These are phyloP conservation scores for Heliconius hewitsoni DNA, from an alignment of 1,140 invertebrate genomes.

Conservation along the genomic window DNA sequence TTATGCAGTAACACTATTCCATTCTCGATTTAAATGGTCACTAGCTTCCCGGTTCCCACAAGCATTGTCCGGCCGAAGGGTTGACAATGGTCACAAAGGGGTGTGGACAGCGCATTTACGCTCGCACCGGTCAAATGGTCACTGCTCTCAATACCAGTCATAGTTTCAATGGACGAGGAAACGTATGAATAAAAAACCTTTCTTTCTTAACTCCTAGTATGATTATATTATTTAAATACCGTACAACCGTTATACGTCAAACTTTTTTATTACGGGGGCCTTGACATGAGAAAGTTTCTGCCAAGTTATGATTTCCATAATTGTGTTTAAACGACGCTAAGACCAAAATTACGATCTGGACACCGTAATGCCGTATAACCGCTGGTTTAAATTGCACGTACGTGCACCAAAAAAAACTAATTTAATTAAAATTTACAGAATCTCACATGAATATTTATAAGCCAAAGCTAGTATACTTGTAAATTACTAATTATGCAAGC, in stretches of 20 bases:
- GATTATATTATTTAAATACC: constrained; percentile 76
- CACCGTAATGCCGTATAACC: not conserved
- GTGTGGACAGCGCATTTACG: constrained; percentile 70
- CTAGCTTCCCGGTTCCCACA: constrained; percentile 73
- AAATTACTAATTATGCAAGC: constrained; percentile 29
- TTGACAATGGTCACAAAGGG: constrained; percentile 72
- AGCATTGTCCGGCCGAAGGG: constrained; percentile 68
- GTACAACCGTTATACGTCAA: constrained; percentile 72
- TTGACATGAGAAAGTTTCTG: constrained; percentile 69
- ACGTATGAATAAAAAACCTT: constrained; percentile 72
- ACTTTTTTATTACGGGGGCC: constrained; percentile 59
- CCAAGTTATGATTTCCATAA: constrained; percentile 31
- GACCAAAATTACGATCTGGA: constrained; percentile 19
- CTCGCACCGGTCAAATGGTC: constrained; percentile 77
- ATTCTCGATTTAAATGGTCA: constrained; percentile 63
- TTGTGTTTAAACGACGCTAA: constrained; percentile 3
- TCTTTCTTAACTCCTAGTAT: constrained; percentile 63
- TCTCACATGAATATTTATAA: constrained; percentile 31
- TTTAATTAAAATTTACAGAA: constrained; percentile 16
- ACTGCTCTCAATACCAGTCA: constrained; percentile 63
- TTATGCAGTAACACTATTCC: constrained; percentile 55
- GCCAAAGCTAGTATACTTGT: constrained; percentile 12
- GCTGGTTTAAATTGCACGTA: not conserved
- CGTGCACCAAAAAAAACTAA: not conserved
- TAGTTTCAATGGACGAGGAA: constrained; percentile 72